These are phyloP conservation scores for Lepidocolaptes lacrymiger DNA, from an alignment of 2,797 vertebrate genomes.

Conservation along the genomic window DNA sequence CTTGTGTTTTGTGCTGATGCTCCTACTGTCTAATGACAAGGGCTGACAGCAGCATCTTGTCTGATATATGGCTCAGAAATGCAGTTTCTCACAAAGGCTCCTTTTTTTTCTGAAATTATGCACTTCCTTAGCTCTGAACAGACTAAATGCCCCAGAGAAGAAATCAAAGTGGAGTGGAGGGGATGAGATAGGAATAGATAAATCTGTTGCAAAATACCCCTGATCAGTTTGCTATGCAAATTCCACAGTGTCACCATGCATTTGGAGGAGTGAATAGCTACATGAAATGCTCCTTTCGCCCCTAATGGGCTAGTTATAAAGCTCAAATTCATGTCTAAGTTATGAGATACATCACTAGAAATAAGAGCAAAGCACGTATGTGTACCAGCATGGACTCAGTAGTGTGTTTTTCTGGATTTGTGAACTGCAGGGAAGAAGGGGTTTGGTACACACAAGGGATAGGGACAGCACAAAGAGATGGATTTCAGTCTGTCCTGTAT, in stretches of 20 bases:
- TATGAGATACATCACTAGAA: background rate
- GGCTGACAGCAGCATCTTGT: background rate
- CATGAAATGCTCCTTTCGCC: background rate
- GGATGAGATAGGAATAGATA: background rate
- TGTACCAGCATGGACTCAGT: background rate
- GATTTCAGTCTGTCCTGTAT: background rate
- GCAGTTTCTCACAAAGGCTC: background rate
- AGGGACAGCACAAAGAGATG: background rate
- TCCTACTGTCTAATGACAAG: background rate
- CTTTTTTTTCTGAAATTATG: background rate
- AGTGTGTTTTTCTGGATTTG: background rate
- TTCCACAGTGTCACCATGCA: background rate
- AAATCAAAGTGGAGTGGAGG: background rate
- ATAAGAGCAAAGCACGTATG: accelerated
- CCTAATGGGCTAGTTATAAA: background rate
- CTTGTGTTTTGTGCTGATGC: background rate
- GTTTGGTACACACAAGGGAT: background rate
- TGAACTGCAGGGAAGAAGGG: background rate
- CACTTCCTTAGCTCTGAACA: background rate
- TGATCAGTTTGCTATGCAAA: background rate
- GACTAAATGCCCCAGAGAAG: background rate
- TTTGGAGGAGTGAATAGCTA: background rate
- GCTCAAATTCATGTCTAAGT: background rate
- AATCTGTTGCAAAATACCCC: background rate
- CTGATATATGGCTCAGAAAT: background rate